phyloP scores from a whole-genome alignment of 1,140 invertebrate genomes.

The Cydia splendana region DNA sequence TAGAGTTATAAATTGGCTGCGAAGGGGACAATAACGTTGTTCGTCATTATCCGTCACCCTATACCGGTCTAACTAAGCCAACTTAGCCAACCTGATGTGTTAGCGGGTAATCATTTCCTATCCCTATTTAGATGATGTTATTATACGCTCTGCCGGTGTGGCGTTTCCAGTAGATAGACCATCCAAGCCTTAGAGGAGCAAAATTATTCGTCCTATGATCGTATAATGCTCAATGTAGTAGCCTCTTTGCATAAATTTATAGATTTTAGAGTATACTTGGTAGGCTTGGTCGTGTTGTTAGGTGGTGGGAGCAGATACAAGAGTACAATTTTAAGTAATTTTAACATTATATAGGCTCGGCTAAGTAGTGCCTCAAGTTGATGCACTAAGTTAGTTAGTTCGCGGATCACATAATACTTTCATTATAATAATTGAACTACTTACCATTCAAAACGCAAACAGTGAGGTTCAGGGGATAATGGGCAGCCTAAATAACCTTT shows the following conservation, averaged over 20 bases:
- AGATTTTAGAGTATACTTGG: not conserved
- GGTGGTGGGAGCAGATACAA: slow-evolving; percentile 53
- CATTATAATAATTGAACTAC: slow-evolving; percentile 26
- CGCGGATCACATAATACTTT: not conserved
- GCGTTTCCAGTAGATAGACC: not conserved
- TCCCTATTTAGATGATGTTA: not conserved
- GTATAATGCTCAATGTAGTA: not conserved
- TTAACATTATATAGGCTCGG: slow-evolving; percentile 48
- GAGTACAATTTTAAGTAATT: slow-evolving; percentile 43
- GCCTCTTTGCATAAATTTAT: not conserved
- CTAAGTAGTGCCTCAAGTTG: slow-evolving; percentile 49
- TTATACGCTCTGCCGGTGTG: not conserved
- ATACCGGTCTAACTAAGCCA: too few relatives aligned
- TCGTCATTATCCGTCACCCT: not conserved
- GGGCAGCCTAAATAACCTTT: slow-evolving; percentile 39
- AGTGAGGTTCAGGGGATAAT: slow-evolving; percentile 34
- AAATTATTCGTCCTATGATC: not conserved
- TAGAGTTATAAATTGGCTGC: not conserved
- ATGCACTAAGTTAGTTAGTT: slow-evolving; percentile 46
- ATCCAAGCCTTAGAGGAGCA: not conserved
- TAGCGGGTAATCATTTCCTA: not conserved
- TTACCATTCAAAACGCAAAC: slow-evolving; percentile 41
- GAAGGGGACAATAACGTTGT: not conserved
- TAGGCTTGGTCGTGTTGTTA: slow-evolving; percentile 39
- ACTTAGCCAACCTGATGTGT: not conserved